phyloP scores from a whole-genome alignment of 2,113 vertebrate genomes.

The Carollia perspicillata region DNA sequence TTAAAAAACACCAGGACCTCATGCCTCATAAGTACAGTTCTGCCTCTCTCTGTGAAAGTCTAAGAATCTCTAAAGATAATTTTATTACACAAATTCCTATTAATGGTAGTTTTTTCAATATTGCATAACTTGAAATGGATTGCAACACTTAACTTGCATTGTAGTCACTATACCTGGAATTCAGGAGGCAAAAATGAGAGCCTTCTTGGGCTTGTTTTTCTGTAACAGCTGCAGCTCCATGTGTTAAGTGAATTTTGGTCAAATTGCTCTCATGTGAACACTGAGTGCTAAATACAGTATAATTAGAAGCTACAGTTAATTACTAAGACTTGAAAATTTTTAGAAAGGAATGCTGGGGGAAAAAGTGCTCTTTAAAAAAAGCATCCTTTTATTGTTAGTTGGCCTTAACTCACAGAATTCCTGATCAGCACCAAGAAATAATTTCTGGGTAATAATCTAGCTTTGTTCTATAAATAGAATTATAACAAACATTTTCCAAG shows the following conservation, averaged over 20 bases:
- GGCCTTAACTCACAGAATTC: neutral
- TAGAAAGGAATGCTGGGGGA: constrained; percentile 15
- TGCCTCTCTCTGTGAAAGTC: neutral
- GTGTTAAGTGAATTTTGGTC: constrained; percentile 37
- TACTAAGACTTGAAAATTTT: constrained; percentile 51
- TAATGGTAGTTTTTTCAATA: neutral
- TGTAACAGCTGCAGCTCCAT: constrained; percentile 31
- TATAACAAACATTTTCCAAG: neutral
- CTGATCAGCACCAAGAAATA: neutral
- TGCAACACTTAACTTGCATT: neutral
- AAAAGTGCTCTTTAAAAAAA: neutral
- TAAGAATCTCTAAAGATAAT: neutral
- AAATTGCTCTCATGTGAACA: constrained; percentile 43
- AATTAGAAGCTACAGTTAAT: constrained; percentile 64
- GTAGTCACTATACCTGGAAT: neutral
- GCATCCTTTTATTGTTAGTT: neutral
- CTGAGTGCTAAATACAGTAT: constrained; percentile 38
- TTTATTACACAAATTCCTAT: neutral
- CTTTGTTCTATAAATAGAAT: neutral
- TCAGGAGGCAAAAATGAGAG: neutral
- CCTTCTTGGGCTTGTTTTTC: neutral
- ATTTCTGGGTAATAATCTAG: neutral
- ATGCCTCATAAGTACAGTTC: accelerated
- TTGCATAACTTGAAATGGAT: neutral
- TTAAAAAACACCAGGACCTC: too few relatives aligned